Conservation (phyloP, 64 coral and sea anemone genomes). For the Platygyra sinensis region DNA sequence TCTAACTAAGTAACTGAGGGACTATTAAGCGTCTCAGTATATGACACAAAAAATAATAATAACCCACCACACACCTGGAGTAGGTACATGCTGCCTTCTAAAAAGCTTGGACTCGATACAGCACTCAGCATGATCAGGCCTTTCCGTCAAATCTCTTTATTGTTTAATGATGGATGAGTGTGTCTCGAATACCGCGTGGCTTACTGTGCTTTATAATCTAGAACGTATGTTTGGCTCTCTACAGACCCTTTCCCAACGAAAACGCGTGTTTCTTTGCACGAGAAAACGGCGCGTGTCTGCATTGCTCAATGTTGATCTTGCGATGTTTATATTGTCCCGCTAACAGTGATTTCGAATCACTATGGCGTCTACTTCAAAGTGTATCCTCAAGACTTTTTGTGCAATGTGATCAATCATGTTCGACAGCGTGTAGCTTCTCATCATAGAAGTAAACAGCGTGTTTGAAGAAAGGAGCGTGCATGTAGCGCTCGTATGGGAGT, state of each 20-base stretch:
- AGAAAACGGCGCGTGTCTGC: neutral
- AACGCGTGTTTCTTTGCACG: neutral
- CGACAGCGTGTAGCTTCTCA: neutral
- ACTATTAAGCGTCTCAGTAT: too few species aligned
- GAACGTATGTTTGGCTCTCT: neutral
- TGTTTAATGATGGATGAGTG: constrained; percentile 49
- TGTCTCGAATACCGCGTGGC: constrained; percentile 8
- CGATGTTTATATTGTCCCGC: neutral
- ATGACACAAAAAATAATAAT: neutral
- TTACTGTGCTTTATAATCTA: neutral
- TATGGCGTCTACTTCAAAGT: neutral
- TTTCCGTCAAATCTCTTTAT: neutral
- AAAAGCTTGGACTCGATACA: neutral
- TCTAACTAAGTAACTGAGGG: neutral
- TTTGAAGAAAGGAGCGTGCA: neutral
- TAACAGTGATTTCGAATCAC: neutral
- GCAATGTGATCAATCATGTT: constrained; percentile 1
- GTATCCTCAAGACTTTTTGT: neutral
- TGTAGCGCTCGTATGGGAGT: neutral
- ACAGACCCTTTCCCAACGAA: neutral
- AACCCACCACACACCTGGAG: constrained; percentile 25
- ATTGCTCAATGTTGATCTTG: neutral
- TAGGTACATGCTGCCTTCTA: constrained; percentile 1
- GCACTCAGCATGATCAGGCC: constrained; percentile 12
- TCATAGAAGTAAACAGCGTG: neutral